Percentiles rank a stretch among this genome's conserved stretches.
These are phyloP conservation scores for Ochotona curzoniae DNA, from an alignment of 2,113 vertebrate genomes.

Conservation along the genomic window DNA sequence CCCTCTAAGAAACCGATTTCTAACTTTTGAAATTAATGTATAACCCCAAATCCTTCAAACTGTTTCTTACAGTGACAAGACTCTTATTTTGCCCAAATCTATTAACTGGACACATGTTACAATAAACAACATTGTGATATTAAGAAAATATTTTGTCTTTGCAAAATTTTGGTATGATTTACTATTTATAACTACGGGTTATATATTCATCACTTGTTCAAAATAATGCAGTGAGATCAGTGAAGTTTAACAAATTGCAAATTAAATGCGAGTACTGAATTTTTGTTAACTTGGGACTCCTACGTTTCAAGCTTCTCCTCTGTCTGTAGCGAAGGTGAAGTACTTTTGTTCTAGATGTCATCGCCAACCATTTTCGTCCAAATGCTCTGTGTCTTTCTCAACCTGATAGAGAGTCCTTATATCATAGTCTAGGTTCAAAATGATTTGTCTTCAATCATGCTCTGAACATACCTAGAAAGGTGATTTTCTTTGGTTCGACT, in stretches of 20 bases:
- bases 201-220: not conserved
- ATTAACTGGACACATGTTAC: not conserved
- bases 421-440: conserved; percentile 18
- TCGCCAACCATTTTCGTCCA: not conserved
- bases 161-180: not conserved
- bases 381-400: not conserved
- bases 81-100: conserved; percentile 12
- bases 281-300: not conserved
- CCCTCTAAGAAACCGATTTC: conserved; percentile 17
- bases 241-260: not conserved
- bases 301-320: not conserved
- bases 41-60: not conserved
- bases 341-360: not conserved
- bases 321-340: not conserved
- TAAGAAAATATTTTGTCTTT: not conserved
- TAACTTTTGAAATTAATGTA: not conserved
- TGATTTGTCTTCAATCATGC: not conserved
- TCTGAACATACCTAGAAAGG: conserved; percentile 12
- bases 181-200: not conserved
- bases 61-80: conserved; percentile 11
- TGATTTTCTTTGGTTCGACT: conserved; percentile 14
- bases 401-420: not conserved
- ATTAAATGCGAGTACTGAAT: not conserved
- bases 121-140: not conserved
- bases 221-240: not conserved